Evolutionary conservation across 2,888 invertebrate genomes (phyloP), one percentile per base, ranked within the genome.

Genomic region (Drosophila buzzatii): DNA sequence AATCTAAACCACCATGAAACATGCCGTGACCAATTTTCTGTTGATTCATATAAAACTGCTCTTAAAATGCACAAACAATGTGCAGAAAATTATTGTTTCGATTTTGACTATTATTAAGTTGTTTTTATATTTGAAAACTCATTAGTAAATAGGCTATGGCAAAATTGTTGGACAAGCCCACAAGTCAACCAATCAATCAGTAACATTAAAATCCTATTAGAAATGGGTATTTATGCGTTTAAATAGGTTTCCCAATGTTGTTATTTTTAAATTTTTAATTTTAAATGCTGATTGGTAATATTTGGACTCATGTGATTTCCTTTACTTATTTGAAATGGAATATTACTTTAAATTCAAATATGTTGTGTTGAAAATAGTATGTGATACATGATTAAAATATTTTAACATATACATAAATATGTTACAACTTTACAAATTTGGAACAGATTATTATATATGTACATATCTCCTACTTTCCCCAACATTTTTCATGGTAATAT

Each of bases 21-120:
- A 56, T 76, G 58, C 70, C 84, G 65, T 81, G 81, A 81, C 86
- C 74, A 83, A 81, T 73, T 82, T 68, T 58, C 51, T 66, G 61
- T 76, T 73, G 80, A 72, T 73, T 67, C 53, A 70, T 73, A 69
- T 35, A 60, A 47, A 69, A 55, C 45, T 64, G 41, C 67, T 52
- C 56, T 69, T 52, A 58, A 68, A 74, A 49, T 67, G 79, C 53
- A 37, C 44, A 45, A 47, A 66, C 44, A 68, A 81, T 73, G 73
- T 70, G 65, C 73, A 70, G 58, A 76, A 69, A 68, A 71, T 49
- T 63, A 58, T 62, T 76, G 51, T 67, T 64, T 64, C 68, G 37
- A 62, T 65, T 83, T 83, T 66, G 31, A 60, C 65, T 58, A 68
- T 78, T 66, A 68, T 65, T 57, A 65, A 41, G 41, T 45, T 65